Base-by-base conservation (phyloP, 2,888 invertebrate species). In the Alentia gelatinosa region DNA sequence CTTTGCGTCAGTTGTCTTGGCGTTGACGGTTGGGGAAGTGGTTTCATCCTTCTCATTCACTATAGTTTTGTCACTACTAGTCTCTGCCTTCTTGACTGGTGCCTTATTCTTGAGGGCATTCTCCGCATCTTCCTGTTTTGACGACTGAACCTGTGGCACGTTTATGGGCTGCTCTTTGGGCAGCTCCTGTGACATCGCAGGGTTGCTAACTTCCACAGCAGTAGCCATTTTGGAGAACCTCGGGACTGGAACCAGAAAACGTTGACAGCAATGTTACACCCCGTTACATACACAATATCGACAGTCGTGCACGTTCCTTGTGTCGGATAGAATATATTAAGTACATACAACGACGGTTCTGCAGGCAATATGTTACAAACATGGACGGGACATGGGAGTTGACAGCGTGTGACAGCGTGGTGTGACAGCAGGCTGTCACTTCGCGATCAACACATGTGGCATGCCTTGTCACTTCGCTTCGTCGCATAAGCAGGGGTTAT, bases 171-270 rank as follows among this genome's bases (percentile, higher is more conserved):
- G 33, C 15, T 86, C 86, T 47, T 86, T 86, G 19, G 86, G 26
- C 86, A 86, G 23, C 5, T 86, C 86, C 86, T 86, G 42, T 30
- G 47, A 0, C 26, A 19, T 4, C 47, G 33, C 33, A 86, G 86
- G 47, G 47, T 47, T 86, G 86, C 50, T 86, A 50, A 86, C 86
- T 90, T 90, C 90, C 9, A 90, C 90, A 33, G 83, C 68, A 47
- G 79, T 90, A 33, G 90, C 90, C 90, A 90, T 90, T 42, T 86
- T 86, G 86, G 86, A 42, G 42, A 86, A 86, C 42, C 86, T 86
- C 86, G 79, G 39, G 79, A 37, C 79, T 79, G 79, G 3, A 74
- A 79, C 12, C n/a, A 68, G 68, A 30, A 1, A 7, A n/a, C n/a
- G 39, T 79, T 79, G 79, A 79, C 79, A 39, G 37, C 39, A 5